Conservation (phyloP, 2,113 vertebrate species). For the Procavia capensis region DNA sequence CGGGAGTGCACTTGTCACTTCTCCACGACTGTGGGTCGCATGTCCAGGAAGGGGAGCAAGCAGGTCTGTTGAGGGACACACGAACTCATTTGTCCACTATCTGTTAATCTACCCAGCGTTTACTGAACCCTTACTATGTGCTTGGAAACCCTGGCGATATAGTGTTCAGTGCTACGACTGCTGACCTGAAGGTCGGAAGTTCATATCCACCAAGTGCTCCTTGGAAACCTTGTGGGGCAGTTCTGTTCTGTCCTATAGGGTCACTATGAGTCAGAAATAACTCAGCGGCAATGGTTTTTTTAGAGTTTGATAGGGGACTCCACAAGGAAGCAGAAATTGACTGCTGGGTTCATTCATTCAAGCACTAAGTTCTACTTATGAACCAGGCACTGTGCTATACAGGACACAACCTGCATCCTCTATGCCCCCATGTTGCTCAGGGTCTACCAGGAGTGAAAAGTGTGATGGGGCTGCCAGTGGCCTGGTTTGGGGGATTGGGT, state of each 20-base stretch:
- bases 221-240: no score
- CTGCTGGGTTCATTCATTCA: not conserved
- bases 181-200: no score
- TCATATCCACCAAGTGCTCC: no score
- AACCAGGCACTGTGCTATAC: not conserved
- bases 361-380: not conserved
- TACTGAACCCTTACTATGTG: not conserved
- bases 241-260: no score
- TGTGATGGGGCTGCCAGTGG: not conserved
- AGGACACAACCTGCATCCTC: accelerated
- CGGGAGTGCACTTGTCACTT: not conserved
- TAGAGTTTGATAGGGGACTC: no score
- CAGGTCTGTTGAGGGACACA: not conserved
- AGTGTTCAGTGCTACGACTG: no score
- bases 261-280: no score
- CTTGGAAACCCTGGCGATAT: no score
- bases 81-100: accelerated
- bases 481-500: not conserved
- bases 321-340: no score
- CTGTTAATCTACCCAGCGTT: accelerated
- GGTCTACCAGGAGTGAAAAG: not conserved
- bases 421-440: not conserved
- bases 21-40: accelerated
- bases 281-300: no score
- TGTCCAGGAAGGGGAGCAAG: not conserved